phyloP scores from a whole-genome alignment of 1,140 invertebrate species.

The Chironomus tepperi region DNA sequence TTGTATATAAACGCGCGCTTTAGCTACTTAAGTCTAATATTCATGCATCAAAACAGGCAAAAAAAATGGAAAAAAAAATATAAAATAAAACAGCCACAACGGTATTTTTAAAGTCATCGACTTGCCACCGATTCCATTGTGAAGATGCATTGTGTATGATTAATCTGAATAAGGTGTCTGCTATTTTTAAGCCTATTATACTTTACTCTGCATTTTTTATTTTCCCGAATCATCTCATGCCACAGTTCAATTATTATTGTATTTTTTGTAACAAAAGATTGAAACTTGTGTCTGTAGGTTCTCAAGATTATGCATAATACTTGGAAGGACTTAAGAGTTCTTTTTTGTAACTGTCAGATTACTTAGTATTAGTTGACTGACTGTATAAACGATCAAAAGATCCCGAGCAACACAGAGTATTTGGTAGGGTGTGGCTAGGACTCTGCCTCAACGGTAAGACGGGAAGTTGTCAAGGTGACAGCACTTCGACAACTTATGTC shows the following conservation, averaged over 20 bases:
- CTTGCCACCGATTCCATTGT: neutral
- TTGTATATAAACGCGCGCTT: neutral
- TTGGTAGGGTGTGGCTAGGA: too few species aligned
- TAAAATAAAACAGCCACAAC: neutral
- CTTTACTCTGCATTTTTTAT: neutral
- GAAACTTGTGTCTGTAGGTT: too few species aligned
- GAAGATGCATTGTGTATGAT: slow-evolving; percentile 7
- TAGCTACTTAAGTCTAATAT: slow-evolving; percentile 9
- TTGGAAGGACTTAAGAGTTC: too few species aligned
- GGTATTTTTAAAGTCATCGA: slow-evolving; percentile 12
- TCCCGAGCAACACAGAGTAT: too few species aligned
- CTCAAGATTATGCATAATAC: too few species aligned
- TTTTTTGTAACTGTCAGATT: too few species aligned
- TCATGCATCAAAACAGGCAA: slow-evolving; percentile 12
- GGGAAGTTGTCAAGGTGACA: too few species aligned
- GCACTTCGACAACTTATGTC: too few species aligned
- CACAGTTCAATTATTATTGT: neutral
- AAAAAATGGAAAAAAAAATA: neutral
- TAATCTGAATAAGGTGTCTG: slow-evolving; percentile 10
- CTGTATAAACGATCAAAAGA: too few species aligned
- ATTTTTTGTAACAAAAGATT: too few species aligned
- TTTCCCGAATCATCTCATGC: neutral
- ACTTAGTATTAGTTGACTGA: too few species aligned
- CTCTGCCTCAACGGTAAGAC: too few species aligned
- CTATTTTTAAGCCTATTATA: slow-evolving; percentile 14